Evolutionary conservation across 2,888 invertebrate species (phyloP).

Genomic region (Pocota personata): DNA sequence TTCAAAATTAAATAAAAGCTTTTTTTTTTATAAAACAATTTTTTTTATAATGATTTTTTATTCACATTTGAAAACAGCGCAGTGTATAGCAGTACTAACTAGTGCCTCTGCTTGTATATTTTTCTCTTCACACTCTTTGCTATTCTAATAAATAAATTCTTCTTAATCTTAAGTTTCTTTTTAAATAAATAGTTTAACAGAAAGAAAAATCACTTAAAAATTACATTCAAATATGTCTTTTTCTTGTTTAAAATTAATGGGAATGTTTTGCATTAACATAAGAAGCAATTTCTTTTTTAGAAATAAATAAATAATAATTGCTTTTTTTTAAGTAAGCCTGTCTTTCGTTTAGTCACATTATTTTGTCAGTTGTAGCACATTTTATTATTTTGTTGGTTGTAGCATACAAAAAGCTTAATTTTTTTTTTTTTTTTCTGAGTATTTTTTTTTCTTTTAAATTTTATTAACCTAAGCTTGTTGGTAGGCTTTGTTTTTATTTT

Average conservation of each 20-base stretch:
- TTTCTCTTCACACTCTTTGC: conserved; percentile 7
- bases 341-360: conserved; percentile 20
- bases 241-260: background rate
- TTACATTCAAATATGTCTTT: conserved; percentile 4
- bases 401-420: conserved; percentile 71
- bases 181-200: conserved; percentile 4
- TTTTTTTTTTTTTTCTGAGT: conserved; percentile 8
- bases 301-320: background rate
- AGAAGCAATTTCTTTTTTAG: background rate
- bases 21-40: conserved; percentile 23
- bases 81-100: conserved; percentile 54
- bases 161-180: conserved; percentile 9
- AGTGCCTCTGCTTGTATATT: conserved; percentile 47
- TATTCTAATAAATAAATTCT: conserved; percentile 38
- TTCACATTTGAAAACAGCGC: conserved; percentile 67
- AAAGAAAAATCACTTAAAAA: conserved; percentile 7
- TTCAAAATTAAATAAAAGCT: background rate
- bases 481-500: conserved; percentile 19
- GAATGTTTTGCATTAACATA: conserved; percentile 25
- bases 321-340: background rate
- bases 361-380: conserved; percentile 30
- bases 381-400: no score
- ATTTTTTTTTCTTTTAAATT: conserved; percentile 21
- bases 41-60: conserved; percentile 57
- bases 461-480: conserved; percentile 51